These are phyloP conservation scores for human DNA, from an alignment of 2,113 vertebrate species.

Conservation along the genomic window GRCh38 chr11:40274501-40275000, in stretches of 20 bases:
- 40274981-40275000: neutral
- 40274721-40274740: neutral
- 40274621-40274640: conserved; percentile 19
- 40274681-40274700: neutral
- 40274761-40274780: neutral
- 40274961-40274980: neutral
- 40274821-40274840: neutral
- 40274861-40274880: neutral
- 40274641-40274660: neutral
- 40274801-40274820: neutral
- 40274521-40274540: neutral
- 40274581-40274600: neutral
- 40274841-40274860: neutral
- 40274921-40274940: neutral
- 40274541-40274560: neutral
- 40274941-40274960: neutral
- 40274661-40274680: neutral
- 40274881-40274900: accelerated
- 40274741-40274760: neutral
- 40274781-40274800: neutral
- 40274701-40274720: neutral
- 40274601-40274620: neutral
- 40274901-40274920: neutral
- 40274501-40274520: neutral
- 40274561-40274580: neutral